A percentile compares a stretch with the other conserved stretches of the same genome.
These are phyloP conservation scores for Amphimedon queenslandica DNA, from an alignment of 37 sponge, comb jelly and placozoan species.

Conservation along the genomic window DNA sequence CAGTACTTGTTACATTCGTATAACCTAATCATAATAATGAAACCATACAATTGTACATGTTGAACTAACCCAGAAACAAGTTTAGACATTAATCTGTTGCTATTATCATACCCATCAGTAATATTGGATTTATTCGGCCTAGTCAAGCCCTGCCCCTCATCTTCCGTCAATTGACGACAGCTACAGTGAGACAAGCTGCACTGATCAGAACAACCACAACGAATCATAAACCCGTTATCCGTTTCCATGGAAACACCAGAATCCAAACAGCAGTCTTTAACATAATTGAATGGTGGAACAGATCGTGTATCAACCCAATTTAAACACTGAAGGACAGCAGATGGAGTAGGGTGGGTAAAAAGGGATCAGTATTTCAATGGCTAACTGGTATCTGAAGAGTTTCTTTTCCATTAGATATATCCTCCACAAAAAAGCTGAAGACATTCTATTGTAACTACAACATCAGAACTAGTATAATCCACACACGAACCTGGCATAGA, in stretches of 20 bases:
- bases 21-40: slow-evolving; percentile 36
- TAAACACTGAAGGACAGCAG: slow-evolving; percentile 32
- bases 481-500: too few species aligned
- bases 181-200: slow-evolving; percentile 56
- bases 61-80: neutral
- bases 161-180: slow-evolving; percentile 60
- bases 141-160: slow-evolving; percentile 33
- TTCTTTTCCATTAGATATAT: slow-evolving; percentile 24
- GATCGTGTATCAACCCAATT: slow-evolving; percentile 10
- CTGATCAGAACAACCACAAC: slow-evolving; percentile 62
- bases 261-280: slow-evolving; percentile 15
- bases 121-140: slow-evolving; percentile 15
- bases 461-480: too few species aligned
- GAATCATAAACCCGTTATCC: slow-evolving; percentile 50
- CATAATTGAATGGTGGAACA: slow-evolving; percentile 57
- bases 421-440: neutral
- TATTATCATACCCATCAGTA: slow-evolving; percentile 29
- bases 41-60: neutral
- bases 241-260: slow-evolving; percentile 23
- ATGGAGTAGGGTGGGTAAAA: neutral
- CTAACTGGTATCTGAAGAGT: slow-evolving; percentile 15
- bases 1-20: slow-evolving; percentile 87
- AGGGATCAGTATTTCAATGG: neutral
- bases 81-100: slow-evolving; percentile 9
- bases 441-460: neutral